Evolutionary conservation across 1,140 invertebrate genomes (phyloP).

Genomic region (Hypothenemus hampei): DNA sequence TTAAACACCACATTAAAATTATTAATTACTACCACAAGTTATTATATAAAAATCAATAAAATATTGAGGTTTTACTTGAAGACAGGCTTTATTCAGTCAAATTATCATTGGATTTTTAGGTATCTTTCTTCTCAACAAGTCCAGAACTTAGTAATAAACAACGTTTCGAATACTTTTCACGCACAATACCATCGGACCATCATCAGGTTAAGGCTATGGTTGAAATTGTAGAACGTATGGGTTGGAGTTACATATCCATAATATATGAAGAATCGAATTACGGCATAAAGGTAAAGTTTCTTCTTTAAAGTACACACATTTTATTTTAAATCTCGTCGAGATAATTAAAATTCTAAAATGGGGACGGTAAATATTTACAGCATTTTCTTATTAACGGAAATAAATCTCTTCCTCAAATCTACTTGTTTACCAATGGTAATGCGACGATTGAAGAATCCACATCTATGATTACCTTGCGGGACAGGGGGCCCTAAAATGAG

Average conservation of each 20-base stretch:
- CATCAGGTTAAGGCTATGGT: conserved; percentile 95
- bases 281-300: conserved; percentile 83
- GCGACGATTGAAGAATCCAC: background rate
- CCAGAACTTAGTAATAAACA: conserved; percentile 93
- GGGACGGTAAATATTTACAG: no score
- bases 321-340: background rate
- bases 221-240: conserved; percentile 79
- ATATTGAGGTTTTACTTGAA: background rate
- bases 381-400: no score
- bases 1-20: background rate
- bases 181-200: conserved; percentile 92
- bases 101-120: conserved; percentile 55
- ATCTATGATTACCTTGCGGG: conserved; percentile 2
- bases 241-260: conserved; percentile 92
- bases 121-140: conserved; percentile 94
- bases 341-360: no score
- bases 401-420: no score
- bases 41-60: background rate
- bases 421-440: background rate
- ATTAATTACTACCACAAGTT: background rate
- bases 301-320: background rate
- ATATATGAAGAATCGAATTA: conserved; percentile 97
- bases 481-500: conserved; percentile 1
- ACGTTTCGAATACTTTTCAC: conserved; percentile 89
- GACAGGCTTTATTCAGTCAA: background rate